phyloP scores from a whole-genome alignment of 2,888 invertebrate genomes.

The Stomorhina lunata region DNA sequence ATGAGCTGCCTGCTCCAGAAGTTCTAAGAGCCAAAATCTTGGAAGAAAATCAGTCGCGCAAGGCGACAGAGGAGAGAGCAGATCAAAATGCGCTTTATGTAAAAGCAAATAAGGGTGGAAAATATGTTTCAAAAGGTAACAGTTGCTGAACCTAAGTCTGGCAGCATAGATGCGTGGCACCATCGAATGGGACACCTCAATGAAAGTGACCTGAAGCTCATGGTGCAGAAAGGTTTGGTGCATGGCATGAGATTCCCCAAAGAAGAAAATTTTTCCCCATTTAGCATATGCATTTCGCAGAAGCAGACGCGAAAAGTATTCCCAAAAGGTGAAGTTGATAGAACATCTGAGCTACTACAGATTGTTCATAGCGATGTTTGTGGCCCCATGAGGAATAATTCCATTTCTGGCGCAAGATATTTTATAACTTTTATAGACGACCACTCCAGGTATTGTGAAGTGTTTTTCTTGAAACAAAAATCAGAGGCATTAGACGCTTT shows the following conservation, averaged over 20 bases:
- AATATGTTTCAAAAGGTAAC: background rate
- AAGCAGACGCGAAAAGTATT: constrained; percentile 46
- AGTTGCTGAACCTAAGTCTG: constrained; percentile 4
- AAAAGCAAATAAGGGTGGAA: background rate
- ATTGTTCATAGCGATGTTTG: constrained; percentile 59
- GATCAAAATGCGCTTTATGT: constrained; percentile 27
- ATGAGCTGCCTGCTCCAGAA: constrained; percentile 40
- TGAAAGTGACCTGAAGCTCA: constrained; percentile 49
- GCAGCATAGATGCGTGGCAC: constrained; percentile 44
- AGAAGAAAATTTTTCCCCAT: constrained; percentile 38
- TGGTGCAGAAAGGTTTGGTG: constrained; percentile 30
- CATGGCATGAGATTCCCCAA: constrained; percentile 33
- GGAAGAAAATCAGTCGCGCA: constrained; percentile 41
- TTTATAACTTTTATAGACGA: constrained; percentile 53
- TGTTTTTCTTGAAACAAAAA: constrained; percentile 56
- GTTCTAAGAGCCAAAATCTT: constrained; percentile 42
- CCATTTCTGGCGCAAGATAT: constrained; percentile 35
- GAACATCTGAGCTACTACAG: constrained; percentile 44
- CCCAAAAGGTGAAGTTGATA: constrained; percentile 20
- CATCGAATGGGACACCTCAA: constrained; percentile 54
- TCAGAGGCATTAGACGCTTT: constrained; percentile 45
- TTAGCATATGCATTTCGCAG: constrained; percentile 45
- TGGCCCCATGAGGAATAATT: constrained; percentile 46
- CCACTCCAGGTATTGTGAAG: constrained; percentile 53
- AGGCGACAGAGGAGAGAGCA: constrained; percentile 19